These are phyloP conservation scores for Stigmatopora nigra DNA, from an alignment of 2,113 vertebrate species.

Conservation along the genomic window DNA sequence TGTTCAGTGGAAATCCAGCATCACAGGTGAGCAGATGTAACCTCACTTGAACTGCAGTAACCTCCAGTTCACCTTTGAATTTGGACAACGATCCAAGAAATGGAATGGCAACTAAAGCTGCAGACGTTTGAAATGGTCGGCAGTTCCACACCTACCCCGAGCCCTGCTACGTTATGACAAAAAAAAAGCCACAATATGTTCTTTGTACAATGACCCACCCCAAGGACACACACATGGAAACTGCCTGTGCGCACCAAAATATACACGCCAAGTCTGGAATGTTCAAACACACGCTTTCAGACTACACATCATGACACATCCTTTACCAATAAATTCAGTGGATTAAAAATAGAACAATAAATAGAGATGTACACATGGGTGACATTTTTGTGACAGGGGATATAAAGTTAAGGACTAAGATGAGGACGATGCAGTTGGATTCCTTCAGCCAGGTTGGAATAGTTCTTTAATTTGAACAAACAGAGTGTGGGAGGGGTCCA, in stretches of 20 bases:
- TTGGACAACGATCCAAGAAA: conserved; percentile 38
- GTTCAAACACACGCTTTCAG: conserved; percentile 21
- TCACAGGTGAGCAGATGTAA: background rate
- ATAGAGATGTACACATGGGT: conserved; percentile 16
- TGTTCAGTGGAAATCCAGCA: background rate
- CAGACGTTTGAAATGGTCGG: conserved; percentile 41
- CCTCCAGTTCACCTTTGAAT: conserved; percentile 34
- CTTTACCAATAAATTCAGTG: conserved; percentile 27
- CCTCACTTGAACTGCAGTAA: conserved; percentile 24
- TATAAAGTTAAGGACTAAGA: conserved; percentile 23
- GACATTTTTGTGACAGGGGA: conserved; percentile 25
- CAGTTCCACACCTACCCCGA: conserved; percentile 50
- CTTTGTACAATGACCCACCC: conserved; percentile 55
- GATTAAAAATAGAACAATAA: conserved; percentile 26
- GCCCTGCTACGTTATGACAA: conserved; percentile 46
- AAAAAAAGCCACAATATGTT: conserved; percentile 46
- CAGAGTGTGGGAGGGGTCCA: conserved; percentile 48
- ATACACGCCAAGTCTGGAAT: background rate
- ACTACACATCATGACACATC: conserved; percentile 25
- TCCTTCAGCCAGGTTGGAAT: conserved; percentile 44
- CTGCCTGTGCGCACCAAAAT: conserved; percentile 13
- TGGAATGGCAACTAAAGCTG: conserved; percentile 34
- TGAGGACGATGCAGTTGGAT: conserved; percentile 37
- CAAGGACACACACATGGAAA: conserved; percentile 34
- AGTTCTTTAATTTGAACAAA: conserved; percentile 71